Evolutionary conservation across 2,113 vertebrate species (phyloP).

Genomic region (Acanthisitta chloris): DNA sequence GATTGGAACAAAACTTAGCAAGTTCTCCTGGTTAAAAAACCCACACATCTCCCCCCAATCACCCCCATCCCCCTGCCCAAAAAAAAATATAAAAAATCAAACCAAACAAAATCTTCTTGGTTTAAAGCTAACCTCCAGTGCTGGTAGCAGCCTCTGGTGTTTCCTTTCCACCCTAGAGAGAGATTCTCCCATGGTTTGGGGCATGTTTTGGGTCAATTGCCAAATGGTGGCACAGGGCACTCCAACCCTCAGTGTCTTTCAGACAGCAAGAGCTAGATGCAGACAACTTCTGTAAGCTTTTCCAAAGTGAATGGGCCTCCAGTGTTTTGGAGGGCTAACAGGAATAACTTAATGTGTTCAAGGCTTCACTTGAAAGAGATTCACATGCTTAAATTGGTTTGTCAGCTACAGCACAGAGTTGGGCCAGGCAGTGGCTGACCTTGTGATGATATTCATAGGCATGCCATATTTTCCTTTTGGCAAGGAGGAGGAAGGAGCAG

Average conservation of each 20-base stretch:
- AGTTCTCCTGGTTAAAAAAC: neutral
- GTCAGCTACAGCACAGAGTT: neutral
- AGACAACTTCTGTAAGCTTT: neutral
- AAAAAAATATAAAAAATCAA: neutral
- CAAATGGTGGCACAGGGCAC: accelerated
- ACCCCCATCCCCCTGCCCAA: no score
- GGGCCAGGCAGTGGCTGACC: accelerated
- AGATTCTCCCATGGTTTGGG: neutral
- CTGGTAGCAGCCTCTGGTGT: neutral
- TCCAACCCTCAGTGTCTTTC: neutral
- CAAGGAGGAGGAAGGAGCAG: neutral
- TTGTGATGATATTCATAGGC: accelerated
- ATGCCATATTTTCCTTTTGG: accelerated
- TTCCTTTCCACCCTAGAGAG: neutral
- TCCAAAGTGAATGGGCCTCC: neutral
- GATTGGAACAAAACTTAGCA: neutral
- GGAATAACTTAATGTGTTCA: accelerated
- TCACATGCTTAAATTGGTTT: neutral
- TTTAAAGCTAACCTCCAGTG: neutral
- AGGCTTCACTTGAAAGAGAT: neutral
- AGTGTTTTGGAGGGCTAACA: neutral
- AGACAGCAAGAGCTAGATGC: neutral
- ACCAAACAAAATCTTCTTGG: accelerated
- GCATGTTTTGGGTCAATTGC: accelerated
- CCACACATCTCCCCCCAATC: no score